These are phyloP conservation scores for Tetranychus cinnabarinus DNA, from an alignment of 1,140 invertebrate species.

Conservation along the genomic window DNA sequence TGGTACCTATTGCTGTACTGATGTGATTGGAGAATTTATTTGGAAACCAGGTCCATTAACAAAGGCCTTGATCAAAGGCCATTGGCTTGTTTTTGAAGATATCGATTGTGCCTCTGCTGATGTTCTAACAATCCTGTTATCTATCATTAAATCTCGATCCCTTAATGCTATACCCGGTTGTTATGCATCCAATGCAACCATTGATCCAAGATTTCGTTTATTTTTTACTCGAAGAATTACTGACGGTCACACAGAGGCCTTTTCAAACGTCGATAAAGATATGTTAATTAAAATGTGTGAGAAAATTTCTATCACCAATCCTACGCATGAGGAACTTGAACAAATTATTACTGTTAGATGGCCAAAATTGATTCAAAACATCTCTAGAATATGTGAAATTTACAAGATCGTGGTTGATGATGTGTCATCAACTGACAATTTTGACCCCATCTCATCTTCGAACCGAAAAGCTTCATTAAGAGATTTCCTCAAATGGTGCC, in stretches of 20 bases:
- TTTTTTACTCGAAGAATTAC: constrained; percentile 8
- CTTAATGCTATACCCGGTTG: constrained; percentile 4
- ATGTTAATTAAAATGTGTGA: constrained; percentile 44
- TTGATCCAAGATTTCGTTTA: constrained; percentile 4
- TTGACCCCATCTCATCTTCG: no score
- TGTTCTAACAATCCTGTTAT: constrained; percentile 60
- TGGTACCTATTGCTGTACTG: constrained; percentile 83
- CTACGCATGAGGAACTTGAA: constrained; percentile 42
- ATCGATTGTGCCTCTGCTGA: constrained; percentile 79
- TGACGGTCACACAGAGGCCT: not conserved
- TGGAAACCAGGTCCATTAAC: constrained; percentile 82
- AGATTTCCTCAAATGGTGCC: constrained; percentile 81
- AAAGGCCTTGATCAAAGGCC: constrained; percentile 58
- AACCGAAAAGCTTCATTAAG: constrained; percentile 8
- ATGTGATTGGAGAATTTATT: constrained; percentile 85
- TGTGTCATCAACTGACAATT: no score
- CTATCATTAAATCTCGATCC: constrained; percentile 40
- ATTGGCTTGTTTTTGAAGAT: constrained; percentile 87
- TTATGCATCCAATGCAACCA: not conserved
- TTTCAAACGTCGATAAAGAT: not conserved
- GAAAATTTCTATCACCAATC: constrained; percentile 50
- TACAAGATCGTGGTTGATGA: constrained; percentile 24
- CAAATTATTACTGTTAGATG: constrained; percentile 32
- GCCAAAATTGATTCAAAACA: constrained; percentile 43
- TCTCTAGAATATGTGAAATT: constrained; percentile 50